Evolutionary conservation across 1,140 invertebrate species (phyloP).

Genomic region (Mizuhopecten yessoensis): DNA sequence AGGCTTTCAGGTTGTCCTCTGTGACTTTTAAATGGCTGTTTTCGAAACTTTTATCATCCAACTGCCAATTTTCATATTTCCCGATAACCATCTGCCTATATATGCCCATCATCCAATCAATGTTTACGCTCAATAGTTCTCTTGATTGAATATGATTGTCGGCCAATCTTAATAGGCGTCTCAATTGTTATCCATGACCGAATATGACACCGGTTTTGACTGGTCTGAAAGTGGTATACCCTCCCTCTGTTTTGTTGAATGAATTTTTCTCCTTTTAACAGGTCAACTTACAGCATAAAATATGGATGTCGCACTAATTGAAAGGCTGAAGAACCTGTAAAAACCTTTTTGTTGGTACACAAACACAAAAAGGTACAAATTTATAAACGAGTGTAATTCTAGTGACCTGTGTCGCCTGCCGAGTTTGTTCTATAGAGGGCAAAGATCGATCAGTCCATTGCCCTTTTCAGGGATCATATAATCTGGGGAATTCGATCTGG

Average conservation of each 20-base stretch:
- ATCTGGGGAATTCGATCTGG: no score
- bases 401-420: no score
- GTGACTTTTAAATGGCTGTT: neutral
- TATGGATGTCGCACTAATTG: neutral
- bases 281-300: neutral
- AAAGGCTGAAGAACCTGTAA: neutral
- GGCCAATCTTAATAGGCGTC: neutral
- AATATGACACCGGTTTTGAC: neutral
- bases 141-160: neutral
- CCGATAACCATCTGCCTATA: neutral
- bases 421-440: no score
- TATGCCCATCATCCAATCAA: neutral
- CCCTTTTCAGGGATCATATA: no score
- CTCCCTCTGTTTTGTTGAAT: neutral
- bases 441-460: no score
- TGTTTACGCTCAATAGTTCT: neutral
- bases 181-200: neutral
- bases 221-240: neutral
- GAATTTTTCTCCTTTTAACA: neutral
- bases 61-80: neutral
- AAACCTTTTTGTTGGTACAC: no score
- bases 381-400: no score
- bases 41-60: neutral
- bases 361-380: no score
- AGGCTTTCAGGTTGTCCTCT: neutral